These are phyloP conservation scores for Clistopyga incitator DNA, from an alignment of 2,888 invertebrate species.

Conservation along the genomic window DNA sequence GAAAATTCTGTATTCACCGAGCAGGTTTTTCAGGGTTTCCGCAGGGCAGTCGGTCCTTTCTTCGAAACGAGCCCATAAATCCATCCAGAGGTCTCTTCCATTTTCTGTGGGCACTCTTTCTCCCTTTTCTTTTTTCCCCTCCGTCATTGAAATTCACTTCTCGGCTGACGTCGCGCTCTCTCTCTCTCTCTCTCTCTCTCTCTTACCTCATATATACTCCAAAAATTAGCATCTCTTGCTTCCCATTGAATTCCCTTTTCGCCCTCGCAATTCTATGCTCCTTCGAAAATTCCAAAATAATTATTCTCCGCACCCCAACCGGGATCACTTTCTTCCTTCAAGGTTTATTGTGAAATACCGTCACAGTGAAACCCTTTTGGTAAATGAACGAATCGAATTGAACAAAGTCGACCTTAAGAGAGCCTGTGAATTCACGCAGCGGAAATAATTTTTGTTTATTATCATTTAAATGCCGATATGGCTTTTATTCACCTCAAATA, in stretches of 20 bases:
- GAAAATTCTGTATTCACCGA: constrained; percentile 50
- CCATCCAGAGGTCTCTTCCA: constrained; percentile 53
- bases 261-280: constrained; percentile 35
- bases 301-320: constrained; percentile 15
- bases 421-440: too few relatives aligned
- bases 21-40: constrained; percentile 46
- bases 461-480: too few relatives aligned
- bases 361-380: neutral
- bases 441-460: too few relatives aligned
- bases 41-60: constrained; percentile 55
- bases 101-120: constrained; percentile 39
- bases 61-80: constrained; percentile 62
- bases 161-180: constrained; percentile 42
- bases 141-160: constrained; percentile 73
- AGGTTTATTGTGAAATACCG: constrained; percentile 25
- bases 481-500: too few relatives aligned
- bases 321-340: constrained; percentile 21
- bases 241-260: constrained; percentile 55
- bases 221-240: constrained; percentile 57
- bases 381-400: neutral
- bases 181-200: too few relatives aligned
- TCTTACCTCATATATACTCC: neutral
- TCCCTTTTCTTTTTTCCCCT: constrained; percentile 36
- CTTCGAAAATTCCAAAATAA: constrained; percentile 50
- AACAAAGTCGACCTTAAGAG: neutral